Evolutionary conservation across 2,888 invertebrate species (phyloP).

Genomic region (Auanema freiburgensis): DNA sequence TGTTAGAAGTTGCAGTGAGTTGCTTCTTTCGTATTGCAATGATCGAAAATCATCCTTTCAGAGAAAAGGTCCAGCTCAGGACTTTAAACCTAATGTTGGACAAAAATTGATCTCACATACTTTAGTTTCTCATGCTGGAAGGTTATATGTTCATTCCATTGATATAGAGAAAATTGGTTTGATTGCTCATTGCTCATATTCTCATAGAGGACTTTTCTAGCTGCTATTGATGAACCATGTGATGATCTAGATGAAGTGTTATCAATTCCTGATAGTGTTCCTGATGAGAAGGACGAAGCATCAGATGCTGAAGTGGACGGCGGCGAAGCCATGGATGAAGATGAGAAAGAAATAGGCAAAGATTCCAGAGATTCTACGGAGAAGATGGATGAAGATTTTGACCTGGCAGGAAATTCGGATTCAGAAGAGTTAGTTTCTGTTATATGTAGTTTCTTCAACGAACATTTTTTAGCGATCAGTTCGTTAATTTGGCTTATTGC

Average conservation of each 20-base stretch:
- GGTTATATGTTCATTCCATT: conserved; percentile 44
- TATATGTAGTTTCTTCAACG: background rate
- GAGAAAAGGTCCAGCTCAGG: conserved; percentile 13
- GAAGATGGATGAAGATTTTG: conserved; percentile 10
- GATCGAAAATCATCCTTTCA: background rate
- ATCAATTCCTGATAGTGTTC: background rate
- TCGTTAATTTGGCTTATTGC: background rate
- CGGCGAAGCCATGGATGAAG: background rate
- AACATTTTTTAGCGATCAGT: conserved; percentile 5
- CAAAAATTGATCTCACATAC: conserved; percentile 39
- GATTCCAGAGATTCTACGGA: background rate
- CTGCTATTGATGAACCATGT: background rate
- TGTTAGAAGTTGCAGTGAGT: conserved; percentile 51
- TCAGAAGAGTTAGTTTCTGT: background rate
- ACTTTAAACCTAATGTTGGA: conserved; percentile 21
- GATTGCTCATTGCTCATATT: background rate
- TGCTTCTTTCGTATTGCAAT: background rate
- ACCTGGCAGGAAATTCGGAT: background rate
- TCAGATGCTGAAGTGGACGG: conserved; percentile 14
- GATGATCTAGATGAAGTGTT: background rate
- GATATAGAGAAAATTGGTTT: conserved; percentile 10
- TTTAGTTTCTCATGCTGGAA: conserved; percentile 34
- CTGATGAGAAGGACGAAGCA: background rate
- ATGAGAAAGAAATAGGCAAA: background rate
- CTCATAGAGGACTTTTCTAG: background rate